Evolutionary conservation across 2,113 vertebrate species (phyloP), one percentile per base, ranked within the genome.

Genomic region (Notothenia rossii): DNA sequence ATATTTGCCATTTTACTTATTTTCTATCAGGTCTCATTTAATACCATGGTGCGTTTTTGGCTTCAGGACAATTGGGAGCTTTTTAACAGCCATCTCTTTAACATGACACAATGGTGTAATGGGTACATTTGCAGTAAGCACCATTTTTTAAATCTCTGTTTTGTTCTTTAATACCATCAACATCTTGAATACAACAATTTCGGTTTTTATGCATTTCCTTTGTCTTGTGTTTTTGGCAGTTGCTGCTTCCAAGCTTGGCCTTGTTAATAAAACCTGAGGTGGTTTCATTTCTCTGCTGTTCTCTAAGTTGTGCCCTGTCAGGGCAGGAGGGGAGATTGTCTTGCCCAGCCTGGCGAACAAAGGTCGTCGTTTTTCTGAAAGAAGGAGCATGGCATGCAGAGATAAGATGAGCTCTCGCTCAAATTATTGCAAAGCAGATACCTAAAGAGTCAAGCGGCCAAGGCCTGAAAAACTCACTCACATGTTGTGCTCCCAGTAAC

Each of bases 361-460:
- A 94, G 91, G 89, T 91, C 83, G 78, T 55, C 45, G 4, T 79
- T 91, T 29, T 89, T 80, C 55, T 86, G 66, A 84, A 81, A 89
- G 82, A 76, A 50, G 29, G 80, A 85, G 83, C 72, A 56, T 88
- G 91, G 83, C 82, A 72, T 45, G 25, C 50, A 65, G 77, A 92
- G 88, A 92, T 93, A 88, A 93, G 83, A 86, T 61, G 82, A 83
- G 77, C 60, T 59, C 62, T 73, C 33, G 46, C 54, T 75, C 18
- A 62, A 79, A 70, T 84, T 71, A 84, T 78, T 84, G 76, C 81
- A 43, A 18, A 58, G 74, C 82, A 82, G 81, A 89, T 84, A 84
- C 81, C 70, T 65, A 43, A 77, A 72, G 46, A 76, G 74, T 75
- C 65, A 75, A 72, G 82, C 3, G 45, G 76, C 53, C 43, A 54